Conservation (phyloP, 2,888 invertebrate species). For the Laothoe populi region DNA sequence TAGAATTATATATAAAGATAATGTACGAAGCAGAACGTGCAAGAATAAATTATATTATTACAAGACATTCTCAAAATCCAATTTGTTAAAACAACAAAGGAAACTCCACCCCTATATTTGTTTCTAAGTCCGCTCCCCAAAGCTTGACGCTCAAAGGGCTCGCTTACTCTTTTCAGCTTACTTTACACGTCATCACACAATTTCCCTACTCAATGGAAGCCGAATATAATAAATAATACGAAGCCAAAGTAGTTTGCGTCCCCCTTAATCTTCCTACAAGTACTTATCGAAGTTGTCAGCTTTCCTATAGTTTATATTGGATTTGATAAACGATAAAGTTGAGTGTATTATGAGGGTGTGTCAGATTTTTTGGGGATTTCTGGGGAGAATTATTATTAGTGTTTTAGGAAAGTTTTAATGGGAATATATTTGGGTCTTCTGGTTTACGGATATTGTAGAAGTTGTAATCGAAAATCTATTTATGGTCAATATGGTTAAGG, state of each 20-base stretch:
- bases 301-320: conserved; percentile 63
- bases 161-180: conserved; percentile 67
- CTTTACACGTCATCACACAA: conserved; percentile 62
- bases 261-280: conserved; percentile 55
- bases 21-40: no score
- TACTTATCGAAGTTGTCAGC: conserved; percentile 49
- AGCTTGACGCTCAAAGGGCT: conserved; percentile 60
- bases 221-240: conserved; percentile 55
- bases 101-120: background rate
- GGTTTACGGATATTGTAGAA: conserved; percentile 10
- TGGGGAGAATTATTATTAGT: conserved; percentile 5
- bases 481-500: background rate
- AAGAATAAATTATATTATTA: no score
- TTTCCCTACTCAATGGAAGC: conserved; percentile 49
- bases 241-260: conserved; percentile 46
- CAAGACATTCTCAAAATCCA: background rate
- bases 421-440: background rate
- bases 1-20: no score
- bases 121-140: background rate
- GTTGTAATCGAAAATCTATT: background rate
- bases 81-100: background rate
- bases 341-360: conserved; percentile 55
- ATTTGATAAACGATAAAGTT: conserved; percentile 61
- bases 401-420: conserved; percentile 16
- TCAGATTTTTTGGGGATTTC: conserved; percentile 20